These are phyloP conservation scores for Osedax fenrisi DNA, from an alignment of 2,888 invertebrate species.

Conservation along the genomic window DNA sequence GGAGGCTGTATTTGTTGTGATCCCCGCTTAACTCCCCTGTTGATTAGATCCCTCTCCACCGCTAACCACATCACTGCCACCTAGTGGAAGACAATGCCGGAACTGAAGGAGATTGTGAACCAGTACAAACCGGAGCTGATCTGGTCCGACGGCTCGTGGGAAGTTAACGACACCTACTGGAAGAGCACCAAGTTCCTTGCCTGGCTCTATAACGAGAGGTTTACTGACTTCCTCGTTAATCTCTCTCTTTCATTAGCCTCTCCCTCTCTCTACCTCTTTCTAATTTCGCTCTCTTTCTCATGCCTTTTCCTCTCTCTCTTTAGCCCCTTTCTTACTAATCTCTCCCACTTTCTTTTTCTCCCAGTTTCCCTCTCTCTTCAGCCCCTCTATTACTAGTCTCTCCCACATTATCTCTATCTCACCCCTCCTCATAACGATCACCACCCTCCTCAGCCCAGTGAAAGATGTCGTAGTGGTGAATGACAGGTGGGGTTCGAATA, in stretches of 20 bases:
- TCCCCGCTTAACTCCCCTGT: too few species aligned
- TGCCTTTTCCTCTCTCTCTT: neutral
- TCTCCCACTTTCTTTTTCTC: neutral
- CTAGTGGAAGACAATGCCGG: conserved; percentile 52
- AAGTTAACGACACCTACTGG: conserved; percentile 56
- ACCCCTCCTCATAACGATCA: conserved; percentile 17
- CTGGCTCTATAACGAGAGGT: conserved; percentile 42
- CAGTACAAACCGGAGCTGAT: conserved; percentile 48
- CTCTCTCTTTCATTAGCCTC: neutral
- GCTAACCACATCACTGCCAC: too few species aligned
- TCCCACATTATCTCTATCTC: neutral
- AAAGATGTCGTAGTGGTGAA: conserved; percentile 75
- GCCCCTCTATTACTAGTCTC: neutral
- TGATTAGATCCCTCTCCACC: too few species aligned
- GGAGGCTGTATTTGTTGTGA: too few species aligned
- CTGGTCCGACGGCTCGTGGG: conserved; percentile 64
- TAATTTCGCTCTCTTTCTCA: neutral
- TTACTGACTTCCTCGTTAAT: neutral
- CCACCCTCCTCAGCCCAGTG: conserved; percentile 56
- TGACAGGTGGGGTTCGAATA: conserved; percentile 77
- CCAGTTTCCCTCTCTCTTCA: neutral
- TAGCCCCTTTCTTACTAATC: neutral
- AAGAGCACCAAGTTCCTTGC: conserved; percentile 43
- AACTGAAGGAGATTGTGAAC: conserved; percentile 60
- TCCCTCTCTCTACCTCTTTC: neutral